Evolutionary conservation across 2,113 vertebrate genomes (phyloP).

Genomic region (Tragelaphus imberbis): DNA sequence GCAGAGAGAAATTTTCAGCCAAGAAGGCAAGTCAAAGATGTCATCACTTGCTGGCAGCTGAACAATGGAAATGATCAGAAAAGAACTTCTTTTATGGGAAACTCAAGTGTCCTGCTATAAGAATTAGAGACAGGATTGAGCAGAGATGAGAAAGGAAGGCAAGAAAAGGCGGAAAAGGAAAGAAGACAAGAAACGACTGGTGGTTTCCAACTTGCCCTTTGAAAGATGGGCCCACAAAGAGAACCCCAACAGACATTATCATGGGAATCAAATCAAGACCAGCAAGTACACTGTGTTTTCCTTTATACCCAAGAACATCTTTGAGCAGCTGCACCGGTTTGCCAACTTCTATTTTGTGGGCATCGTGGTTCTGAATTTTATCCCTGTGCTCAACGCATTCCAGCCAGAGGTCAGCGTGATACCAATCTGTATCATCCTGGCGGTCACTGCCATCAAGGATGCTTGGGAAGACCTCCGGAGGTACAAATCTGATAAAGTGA

Average conservation of each 20-base stretch:
- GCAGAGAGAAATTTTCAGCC: not conserved
- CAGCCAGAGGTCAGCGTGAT: conserved; percentile 88
- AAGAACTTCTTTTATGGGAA: conserved; percentile 59
- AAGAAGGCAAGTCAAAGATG: conserved; percentile 64
- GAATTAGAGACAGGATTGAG: conserved; percentile 69
- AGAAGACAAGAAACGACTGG: conserved; percentile 80
- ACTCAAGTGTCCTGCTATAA: conserved; percentile 14
- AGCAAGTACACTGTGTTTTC: conserved; percentile 90
- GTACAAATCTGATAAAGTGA: conserved; percentile 87
- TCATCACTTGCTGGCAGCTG: conserved; percentile 51
- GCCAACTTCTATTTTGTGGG: conserved; percentile 94
- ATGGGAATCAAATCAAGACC: conserved; percentile 89
- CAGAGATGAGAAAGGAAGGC: conserved; percentile 77
- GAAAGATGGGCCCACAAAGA: conserved; percentile 78
- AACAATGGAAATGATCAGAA: conserved; percentile 42
- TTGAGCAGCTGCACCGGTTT: conserved; percentile 91
- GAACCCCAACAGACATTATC: conserved; percentile 87
- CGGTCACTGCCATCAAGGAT: conserved; percentile 91
- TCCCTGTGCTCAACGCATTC: conserved; percentile 91
- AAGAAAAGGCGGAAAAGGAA: conserved; percentile 75
- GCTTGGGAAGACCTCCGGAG: conserved; percentile 93
- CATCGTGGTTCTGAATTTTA: conserved; percentile 88
- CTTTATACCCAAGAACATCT: conserved; percentile 92
- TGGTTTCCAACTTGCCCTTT: conserved; percentile 86
- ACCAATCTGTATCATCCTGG: conserved; percentile 88